A percentile compares a stretch with the other conserved stretches of the same genome.
Conservation (phyloP, 2,888 invertebrate genomes). For the Onchidella celtica region DNA sequence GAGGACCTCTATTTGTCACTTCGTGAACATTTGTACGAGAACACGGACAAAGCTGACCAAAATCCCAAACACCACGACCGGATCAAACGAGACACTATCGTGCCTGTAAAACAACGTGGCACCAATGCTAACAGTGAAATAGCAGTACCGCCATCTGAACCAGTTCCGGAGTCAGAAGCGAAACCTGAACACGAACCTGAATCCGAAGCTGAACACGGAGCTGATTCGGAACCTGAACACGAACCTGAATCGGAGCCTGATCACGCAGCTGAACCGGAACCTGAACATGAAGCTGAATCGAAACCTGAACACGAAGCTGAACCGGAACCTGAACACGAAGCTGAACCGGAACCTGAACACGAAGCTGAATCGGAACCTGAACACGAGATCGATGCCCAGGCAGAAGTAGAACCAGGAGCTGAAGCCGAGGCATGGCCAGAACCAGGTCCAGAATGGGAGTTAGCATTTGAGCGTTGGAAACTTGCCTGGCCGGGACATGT, state of each 20-base stretch:
- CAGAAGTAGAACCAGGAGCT: constrained; percentile 16
- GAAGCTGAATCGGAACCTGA: constrained; percentile 40
- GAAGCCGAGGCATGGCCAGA: constrained; percentile 59
- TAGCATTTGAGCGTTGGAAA: constrained; percentile 60
- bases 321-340: constrained; percentile 39
- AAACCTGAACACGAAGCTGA: constrained; percentile 49
- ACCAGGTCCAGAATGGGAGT: constrained; percentile 66
- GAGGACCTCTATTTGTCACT: too few species aligned
- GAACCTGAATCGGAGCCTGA: constrained; percentile 22
- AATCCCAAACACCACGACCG: too few species aligned
- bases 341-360: neutral
- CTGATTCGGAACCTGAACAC: constrained; percentile 38
- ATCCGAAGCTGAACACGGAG: neutral
- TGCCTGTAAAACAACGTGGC: too few species aligned
- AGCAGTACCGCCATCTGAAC: constrained; percentile 3
- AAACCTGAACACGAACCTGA: constrained; percentile 31
- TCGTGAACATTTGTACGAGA: too few species aligned
- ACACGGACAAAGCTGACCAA: too few species aligned
- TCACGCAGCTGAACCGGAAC: neutral
- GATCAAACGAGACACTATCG: too few species aligned
- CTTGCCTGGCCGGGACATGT: constrained; percentile 68
- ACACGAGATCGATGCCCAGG: constrained; percentile 31
- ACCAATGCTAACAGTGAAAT: too few species aligned
- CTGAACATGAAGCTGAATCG: neutral
- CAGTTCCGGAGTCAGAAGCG: constrained; percentile 49